Conservation (phyloP, 2,888 invertebrate genomes). For the Diaphora mendica region DNA sequence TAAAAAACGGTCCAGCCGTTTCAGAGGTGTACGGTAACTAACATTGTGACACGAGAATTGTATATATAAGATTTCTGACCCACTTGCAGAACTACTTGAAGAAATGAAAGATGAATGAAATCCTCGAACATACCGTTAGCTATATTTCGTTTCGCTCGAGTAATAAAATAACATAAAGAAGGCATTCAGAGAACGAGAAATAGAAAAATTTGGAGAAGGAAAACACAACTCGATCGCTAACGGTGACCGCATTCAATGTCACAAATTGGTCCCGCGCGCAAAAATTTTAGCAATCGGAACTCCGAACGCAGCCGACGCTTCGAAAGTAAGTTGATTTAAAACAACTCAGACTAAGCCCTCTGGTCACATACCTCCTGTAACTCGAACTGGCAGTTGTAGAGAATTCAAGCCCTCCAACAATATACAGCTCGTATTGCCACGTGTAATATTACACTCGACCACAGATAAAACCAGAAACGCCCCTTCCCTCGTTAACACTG, state of each 20-base stretch:
- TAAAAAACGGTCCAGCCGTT: too few species aligned
- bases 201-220: too few species aligned
- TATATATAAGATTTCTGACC: too few species aligned
- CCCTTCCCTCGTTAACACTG: neutral
- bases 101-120: too few species aligned
- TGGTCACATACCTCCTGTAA: neutral
- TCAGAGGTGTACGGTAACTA: too few species aligned
- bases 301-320: neutral
- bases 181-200: too few species aligned
- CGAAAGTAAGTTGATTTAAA: neutral
- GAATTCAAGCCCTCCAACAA: neutral
- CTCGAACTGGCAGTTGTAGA: neutral
- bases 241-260: neutral
- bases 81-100: too few species aligned
- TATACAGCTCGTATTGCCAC: neutral
- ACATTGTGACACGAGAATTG: too few species aligned
- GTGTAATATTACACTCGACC: neutral
- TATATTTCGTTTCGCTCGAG: too few species aligned
- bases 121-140: too few species aligned
- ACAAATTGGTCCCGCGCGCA: neutral
- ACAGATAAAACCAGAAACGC: conserved; percentile 8
- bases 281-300: neutral
- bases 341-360: neutral
- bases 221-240: neutral
- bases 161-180: too few species aligned